Base-by-base conservation (phyloP, 2,797 vertebrate species). In the Cyclura pinguis region DNA sequence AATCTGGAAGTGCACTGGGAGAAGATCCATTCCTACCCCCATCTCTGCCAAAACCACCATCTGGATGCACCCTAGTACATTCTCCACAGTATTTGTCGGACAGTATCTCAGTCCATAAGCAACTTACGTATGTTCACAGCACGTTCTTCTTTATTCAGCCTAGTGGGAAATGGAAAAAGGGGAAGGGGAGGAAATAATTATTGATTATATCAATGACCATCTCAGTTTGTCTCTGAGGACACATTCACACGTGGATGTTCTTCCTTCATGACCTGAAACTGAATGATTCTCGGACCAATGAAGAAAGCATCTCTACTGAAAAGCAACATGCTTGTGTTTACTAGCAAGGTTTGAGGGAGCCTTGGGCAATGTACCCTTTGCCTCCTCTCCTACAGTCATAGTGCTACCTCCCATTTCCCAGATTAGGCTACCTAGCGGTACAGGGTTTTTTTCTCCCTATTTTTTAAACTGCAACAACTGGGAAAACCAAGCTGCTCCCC, bases 121-220 rank as follows among this genome's bases (percentile, higher is more conserved):
- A 86, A 92, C 95, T 96, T 93, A 96, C 96, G 92, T 92, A 96
- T 95, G 84, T 96, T 95, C 82, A 96, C 95, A 55, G 96, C 92
- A 72, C 92, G 93, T 55, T 96, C 91, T 35, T 93, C 95, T 93
- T 96, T 95, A 1, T 92, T 94, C 92, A 96, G 85, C 91, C 95
- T 96, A 78, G 42, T 14, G 18, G 78, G 67, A 89, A 42, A 72
- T 10, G 9, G 47, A 59, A 22, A 42, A 32, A 76, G 9, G 5
- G 24, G 90, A 74, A 91, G 80, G 89, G 52, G 88, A 88, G 80
- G 29, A 91, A 24, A 6, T 73, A 9, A 72, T 72, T 50, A 69
- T 20, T 80, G 55, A 7, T 80, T 59, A 82, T 9, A 22, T 42
- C 69, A 59, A 62, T 20, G 74, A 76, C 10, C 85, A 10, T 78